Evolutionary conservation across 2,888 invertebrate species (phyloP), one percentile per base, ranked within the genome.

Genomic region (Stegana nigrithorax): DNA sequence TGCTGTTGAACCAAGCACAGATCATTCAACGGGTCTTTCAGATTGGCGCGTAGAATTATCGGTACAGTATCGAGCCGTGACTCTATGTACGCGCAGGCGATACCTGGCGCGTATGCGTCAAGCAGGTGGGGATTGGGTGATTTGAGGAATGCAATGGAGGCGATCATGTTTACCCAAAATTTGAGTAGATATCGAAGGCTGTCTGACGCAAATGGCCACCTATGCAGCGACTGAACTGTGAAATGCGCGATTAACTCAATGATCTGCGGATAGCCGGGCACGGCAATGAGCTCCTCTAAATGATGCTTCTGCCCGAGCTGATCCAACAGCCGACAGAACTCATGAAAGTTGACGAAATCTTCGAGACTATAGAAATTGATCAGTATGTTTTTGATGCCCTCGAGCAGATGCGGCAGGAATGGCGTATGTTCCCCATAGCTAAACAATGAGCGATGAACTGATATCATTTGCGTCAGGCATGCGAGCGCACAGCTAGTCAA

Each of bases 121-220:
- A 98, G 86, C 61, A 96, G 87, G 85, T 98, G 98, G 0, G 98
- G 98, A 84, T 98, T 98, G 0, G 94, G 91, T 0, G 96, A 95
- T 86, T 98, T 97, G 21, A 98, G 97, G 86, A 98, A 98, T 0
- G 98, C 98, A 60, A 98, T 96, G 0, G 98, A 98, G 0, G 98
- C 96, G 5, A 99, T 98, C 97, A 99, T 97, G 57, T 98, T 90
- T 84, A 98, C 98, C 98, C 99, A 99, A 47, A 99, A 88, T 60
- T 96, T 96, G 66, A 99, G 88, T 45, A 99, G 88, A 85, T 99
- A 99, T 85, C 96, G 96, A 12, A 98, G 95, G 76, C 97, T 97
- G 87, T 99, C 99, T 0, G 98, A 97, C 0, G 98, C 97, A 87
- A 98, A 98, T 84, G 98, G 97, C 94, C 97, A 97, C 95, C 98